A percentile compares a stretch with the other conserved stretches of the same genome.
These are phyloP conservation scores for Meloe dianella DNA, from an alignment of 2,888 invertebrate species.

Conservation along the genomic window DNA sequence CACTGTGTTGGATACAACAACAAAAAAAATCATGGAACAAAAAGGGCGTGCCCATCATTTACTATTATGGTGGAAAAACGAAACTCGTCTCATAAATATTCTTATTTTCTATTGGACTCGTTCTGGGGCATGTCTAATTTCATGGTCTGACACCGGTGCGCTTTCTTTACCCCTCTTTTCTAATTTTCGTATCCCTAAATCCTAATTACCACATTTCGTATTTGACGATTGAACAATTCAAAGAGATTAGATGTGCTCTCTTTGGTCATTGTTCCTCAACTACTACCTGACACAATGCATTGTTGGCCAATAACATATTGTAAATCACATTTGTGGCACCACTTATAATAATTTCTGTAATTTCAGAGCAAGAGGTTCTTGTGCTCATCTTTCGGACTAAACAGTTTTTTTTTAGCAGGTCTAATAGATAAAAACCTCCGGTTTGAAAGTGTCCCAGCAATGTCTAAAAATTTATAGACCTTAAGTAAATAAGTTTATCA, in stretches of 20 bases:
- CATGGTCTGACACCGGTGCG: slow-evolving; percentile 56
- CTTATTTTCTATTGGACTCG: slow-evolving; percentile 52
- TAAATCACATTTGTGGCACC: slow-evolving; percentile 40
- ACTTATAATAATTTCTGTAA: slow-evolving; percentile 22
- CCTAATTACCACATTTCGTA: slow-evolving; percentile 57
- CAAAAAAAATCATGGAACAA: background rate
- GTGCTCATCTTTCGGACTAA: too few species aligned
- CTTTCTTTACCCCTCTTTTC: slow-evolving; percentile 51
- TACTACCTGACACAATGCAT: slow-evolving; percentile 36
- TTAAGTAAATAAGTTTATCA: background rate
- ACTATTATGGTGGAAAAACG: slow-evolving; percentile 19
- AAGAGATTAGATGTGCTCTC: slow-evolving; percentile 42
- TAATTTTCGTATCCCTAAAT: slow-evolving; percentile 53
- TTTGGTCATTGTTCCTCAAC: slow-evolving; percentile 25
- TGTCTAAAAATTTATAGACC: too few species aligned
- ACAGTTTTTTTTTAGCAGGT: too few species aligned
- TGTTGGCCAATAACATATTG: slow-evolving; percentile 23
- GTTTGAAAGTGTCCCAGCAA: too few species aligned
- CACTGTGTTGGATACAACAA: background rate
- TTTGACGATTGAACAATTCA: slow-evolving; percentile 47
- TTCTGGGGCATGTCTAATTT: slow-evolving; percentile 54
- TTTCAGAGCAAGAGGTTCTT: too few species aligned
- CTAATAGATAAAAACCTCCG: too few species aligned
- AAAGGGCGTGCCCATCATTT: background rate
- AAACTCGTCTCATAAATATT: slow-evolving; percentile 47